Evolutionary conservation across 2,888 invertebrate genomes (phyloP), one percentile per base, ranked within the genome.

Genomic region (Agonopterix alstromeriana): DNA sequence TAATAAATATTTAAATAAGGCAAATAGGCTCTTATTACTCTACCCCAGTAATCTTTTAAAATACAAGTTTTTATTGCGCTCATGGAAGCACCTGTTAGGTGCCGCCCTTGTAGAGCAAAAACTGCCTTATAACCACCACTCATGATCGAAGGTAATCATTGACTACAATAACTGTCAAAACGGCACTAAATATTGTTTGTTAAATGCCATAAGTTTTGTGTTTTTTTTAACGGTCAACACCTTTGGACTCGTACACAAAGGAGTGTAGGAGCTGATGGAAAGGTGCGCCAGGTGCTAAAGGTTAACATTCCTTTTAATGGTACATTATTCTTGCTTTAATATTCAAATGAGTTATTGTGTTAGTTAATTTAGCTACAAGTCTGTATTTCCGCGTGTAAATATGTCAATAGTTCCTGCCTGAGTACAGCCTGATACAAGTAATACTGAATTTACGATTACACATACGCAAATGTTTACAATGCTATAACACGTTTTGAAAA

Each of bases 101-200:
- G 53, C 56, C 58, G 65, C 64, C 67, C 65, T 63, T 58, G 53
- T 51, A 57, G 57, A 62, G 73, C 74, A 77, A 82, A 82, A 76
- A 74, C 73, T 64, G 70, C 27, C 65, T 38, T n/a, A 67, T 73
- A 71, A 73, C 71, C 75, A 70, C 75, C 63, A 64, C 60, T 70
- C 66, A 77, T 81, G 81, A 84, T 81, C 77, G 75, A 70, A 76
- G 69, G 75, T 79, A 80, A 86, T 84, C 82, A 84, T 86, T 80
- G 84, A 71, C 77, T 77, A 76, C 78, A 77, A 84, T 87, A 87
- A 87, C 83, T 85, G 86, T 87, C 87, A 80, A 82, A 82, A 80
- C 73, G 80, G 73, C 77, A 84, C 82, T 85, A 87, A 88, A 87
- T 85, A 85, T 86, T 85, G 82, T 88, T 83, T 83, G 83, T 85